Conservation (phyloP, 2,113 vertebrate species). For the Anser brachyrhynchus region DNA sequence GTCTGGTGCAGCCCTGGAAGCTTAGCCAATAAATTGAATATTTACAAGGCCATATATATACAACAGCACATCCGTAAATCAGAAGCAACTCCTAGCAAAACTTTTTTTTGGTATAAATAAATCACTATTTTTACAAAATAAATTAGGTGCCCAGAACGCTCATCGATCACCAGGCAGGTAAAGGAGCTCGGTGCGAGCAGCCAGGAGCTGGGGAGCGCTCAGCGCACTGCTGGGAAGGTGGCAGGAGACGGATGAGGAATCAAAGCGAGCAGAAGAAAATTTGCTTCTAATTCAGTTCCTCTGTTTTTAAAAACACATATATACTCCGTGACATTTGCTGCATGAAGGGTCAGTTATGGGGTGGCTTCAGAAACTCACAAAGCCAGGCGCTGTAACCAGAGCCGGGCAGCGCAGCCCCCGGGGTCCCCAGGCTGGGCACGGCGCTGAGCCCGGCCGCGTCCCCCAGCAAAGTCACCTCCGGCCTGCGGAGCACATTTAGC, state of each 20-base stretch:
- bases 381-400: not conserved
- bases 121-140: slow-evolving; percentile 2
- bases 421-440: not conserved
- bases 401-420: not conserved
- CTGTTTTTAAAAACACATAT: not conserved
- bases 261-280: not conserved
- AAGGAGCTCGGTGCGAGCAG: not conserved
- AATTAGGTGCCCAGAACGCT: not conserved
- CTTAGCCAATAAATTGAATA: not conserved
- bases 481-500: not conserved
- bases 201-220: not conserved
- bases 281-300: not conserved
- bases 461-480: not conserved
- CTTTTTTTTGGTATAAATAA: slow-evolving; percentile 3
- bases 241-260: not conserved
- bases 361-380: not conserved
- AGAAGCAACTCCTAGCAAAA: slow-evolving; percentile 19
- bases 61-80: slow-evolving; percentile 49
- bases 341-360: not conserved
- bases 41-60: not conserved
- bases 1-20: not conserved
- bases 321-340: not conserved
- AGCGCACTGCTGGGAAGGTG: not conserved
- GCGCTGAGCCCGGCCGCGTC: not conserved
- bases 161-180: not conserved